Conservation (phyloP, 2,888 invertebrate species). For the Terebella lapidaria region DNA sequence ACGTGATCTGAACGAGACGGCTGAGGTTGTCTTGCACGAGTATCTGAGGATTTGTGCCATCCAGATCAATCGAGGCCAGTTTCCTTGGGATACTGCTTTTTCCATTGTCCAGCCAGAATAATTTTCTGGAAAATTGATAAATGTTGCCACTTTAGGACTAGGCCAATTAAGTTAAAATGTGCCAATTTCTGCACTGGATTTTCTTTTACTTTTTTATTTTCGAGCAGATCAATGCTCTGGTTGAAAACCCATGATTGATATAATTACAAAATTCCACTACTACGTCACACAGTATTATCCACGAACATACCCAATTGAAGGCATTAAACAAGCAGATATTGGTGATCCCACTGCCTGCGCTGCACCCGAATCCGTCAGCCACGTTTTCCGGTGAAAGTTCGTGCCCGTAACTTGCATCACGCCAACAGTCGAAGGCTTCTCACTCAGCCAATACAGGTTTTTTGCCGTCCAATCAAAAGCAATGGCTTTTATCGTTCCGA, state of each 20-base stretch:
- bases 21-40: slow-evolving; percentile 61
- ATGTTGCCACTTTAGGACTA: background rate
- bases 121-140: slow-evolving; percentile 59
- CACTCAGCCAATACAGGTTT: slow-evolving; percentile 88
- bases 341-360: slow-evolving; percentile 81
- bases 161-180: background rate
- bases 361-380: slow-evolving; percentile 85
- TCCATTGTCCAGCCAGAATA: slow-evolving; percentile 96
- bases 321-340: slow-evolving; percentile 81
- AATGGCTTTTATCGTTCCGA: slow-evolving; percentile 83
- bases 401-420: slow-evolving; percentile 64
- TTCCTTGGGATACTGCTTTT: slow-evolving; percentile 80
- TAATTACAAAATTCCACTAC: background rate
- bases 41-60: slow-evolving; percentile 74
- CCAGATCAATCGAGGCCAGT: slow-evolving; percentile 81
- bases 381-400: slow-evolving; percentile 73
- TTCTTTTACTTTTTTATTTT: background rate
- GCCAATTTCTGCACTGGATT: background rate
- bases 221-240: background rate
- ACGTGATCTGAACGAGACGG: slow-evolving; percentile 75
- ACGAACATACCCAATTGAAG: slow-evolving; percentile 71
- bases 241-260: background rate
- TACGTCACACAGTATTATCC: background rate
- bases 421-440: slow-evolving; percentile 8
- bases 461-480: slow-evolving; percentile 96